phyloP scores from a whole-genome alignment of 1,140 invertebrate species.

The Camponotus vicinus region DNA sequence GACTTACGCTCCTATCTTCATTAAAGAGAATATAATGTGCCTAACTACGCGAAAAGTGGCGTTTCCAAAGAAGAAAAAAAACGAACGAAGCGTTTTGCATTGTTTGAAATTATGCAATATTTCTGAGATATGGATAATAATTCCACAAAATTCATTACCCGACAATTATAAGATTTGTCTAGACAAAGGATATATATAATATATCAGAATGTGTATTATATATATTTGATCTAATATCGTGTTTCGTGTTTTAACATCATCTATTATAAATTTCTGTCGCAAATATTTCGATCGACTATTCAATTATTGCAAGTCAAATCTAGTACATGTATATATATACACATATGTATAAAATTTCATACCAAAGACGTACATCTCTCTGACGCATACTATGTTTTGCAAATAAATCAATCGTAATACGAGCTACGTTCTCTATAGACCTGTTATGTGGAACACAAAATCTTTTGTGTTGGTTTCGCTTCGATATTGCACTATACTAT shows the following conservation, averaged over 20 bases:
- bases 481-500: neutral
- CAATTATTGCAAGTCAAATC: slow-evolving; percentile 1
- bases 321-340: neutral
- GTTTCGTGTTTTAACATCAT: neutral
- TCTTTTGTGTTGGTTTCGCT: neutral
- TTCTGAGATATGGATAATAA: neutral
- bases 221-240: neutral
- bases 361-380: too few species aligned
- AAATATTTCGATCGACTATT: neutral
- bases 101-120: neutral
- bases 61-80: neutral
- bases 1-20: slow-evolving; percentile 41
- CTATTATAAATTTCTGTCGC: neutral
- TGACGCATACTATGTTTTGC: neutral
- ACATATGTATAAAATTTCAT: neutral
- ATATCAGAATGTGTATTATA: neutral
- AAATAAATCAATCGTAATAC: slow-evolving; percentile 17
- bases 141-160: neutral
- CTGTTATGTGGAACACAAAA: neutral
- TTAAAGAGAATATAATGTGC: slow-evolving; percentile 23
- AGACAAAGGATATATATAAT: neutral
- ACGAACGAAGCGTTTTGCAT: neutral
- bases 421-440: neutral
- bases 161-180: neutral
- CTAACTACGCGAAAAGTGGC: slow-evolving; percentile 1